phyloP scores from a whole-genome alignment of 2,113 vertebrate species.

The Phrynosoma blainvillii region DNA sequence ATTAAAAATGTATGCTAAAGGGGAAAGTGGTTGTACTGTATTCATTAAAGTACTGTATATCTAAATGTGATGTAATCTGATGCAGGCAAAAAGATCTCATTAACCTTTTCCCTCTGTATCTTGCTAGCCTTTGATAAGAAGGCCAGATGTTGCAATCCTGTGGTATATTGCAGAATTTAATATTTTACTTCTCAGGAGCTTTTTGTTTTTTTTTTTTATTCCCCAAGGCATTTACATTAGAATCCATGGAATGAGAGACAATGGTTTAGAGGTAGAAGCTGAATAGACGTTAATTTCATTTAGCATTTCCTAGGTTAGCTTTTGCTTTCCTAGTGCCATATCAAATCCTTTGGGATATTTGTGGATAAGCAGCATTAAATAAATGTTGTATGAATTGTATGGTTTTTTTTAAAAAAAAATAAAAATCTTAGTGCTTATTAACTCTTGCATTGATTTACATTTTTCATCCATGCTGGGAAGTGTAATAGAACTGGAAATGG shows the following conservation, averaged over 20 bases:
- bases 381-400: conserved; percentile 31
- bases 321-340: conserved; percentile 58
- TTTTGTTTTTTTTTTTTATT: conserved; percentile 47
- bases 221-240: conserved; percentile 31
- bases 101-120: conserved; percentile 33
- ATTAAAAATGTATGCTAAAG: conserved; percentile 16
- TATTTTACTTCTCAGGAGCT: conserved; percentile 49
- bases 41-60: conserved; percentile 10
- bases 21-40: neutral
- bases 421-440: conserved; percentile 43
- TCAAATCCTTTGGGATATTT: conserved; percentile 44
- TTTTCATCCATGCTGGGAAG: neutral
- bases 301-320: conserved; percentile 52
- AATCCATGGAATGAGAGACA: conserved; percentile 29
- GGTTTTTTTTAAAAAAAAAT: neutral
- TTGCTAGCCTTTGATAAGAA: conserved; percentile 54
- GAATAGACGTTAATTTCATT: conserved; percentile 64
- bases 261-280: conserved; percentile 52
- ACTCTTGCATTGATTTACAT: conserved; percentile 33
- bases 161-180: conserved; percentile 44
- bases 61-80: conserved; percentile 28
- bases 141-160: conserved; percentile 56
- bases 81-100: conserved; percentile 21
- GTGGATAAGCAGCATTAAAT: conserved; percentile 53
- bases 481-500: neutral